Evolutionary conservation across 1,140 invertebrate genomes (phyloP), one percentile per base, ranked within the genome.

Genomic region (Psix sp.): DNA sequence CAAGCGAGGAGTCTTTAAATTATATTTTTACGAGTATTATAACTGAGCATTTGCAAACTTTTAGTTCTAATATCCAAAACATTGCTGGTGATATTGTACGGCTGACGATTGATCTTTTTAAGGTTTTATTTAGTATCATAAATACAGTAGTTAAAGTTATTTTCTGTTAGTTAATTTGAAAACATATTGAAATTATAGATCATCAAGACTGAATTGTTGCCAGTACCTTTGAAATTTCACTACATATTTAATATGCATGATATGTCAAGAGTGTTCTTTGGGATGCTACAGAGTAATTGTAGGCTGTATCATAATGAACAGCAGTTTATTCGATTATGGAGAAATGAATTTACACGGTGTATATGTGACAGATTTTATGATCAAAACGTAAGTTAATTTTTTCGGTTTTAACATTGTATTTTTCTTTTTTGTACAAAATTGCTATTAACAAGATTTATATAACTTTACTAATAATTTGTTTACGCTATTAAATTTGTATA

Each of bases 201-300:
- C 15, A 52, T 63, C 14, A 35, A 18, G 5, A 14, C 11, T 10
- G n/a, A 20, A 20, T 39, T 59, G 9, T 26, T 68, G n/a, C 46
- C 54, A 0, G 17, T 95, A 0, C 96, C 96, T 3, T 93, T 92
- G 3, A 97, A 95, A 83, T 97, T 97, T 86, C 95, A 97, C 84
- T 97, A 97, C 84, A 95, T 96, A 59, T 98, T 97, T 86, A 97
- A 97, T 83, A 90, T 97, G 84, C 90, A 95, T 63, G 96, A 98
- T 88, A 86, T 98, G 39, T 96, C 94, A 0, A 90, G 94, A 40
- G 92, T 97, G 17, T 92, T 91, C 59, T 91, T 91, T 29, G 95
- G 95, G 2, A 79, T 98, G 60, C 91, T 93, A 51, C 89, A 94
- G 46, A 94, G 93, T 15, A 89, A 91, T 38, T 91, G 93, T 0